phyloP scores from a whole-genome alignment of 2,888 invertebrate species.

The Papilio protenor region DNA sequence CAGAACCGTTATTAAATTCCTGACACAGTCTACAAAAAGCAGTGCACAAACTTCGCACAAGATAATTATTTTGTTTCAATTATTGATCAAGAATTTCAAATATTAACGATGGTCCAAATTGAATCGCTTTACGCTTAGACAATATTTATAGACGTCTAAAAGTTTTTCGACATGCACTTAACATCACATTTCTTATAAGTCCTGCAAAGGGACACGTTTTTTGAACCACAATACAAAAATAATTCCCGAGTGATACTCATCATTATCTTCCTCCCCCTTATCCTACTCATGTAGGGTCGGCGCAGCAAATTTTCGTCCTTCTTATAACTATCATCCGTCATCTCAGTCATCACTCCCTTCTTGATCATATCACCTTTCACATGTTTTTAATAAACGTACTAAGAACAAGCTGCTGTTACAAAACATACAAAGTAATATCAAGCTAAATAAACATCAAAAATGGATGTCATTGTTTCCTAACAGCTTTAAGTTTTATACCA shows the following conservation, averaged over 20 bases:
- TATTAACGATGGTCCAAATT: neutral
- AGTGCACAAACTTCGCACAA: neutral
- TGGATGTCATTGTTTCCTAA: neutral
- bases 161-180: too few relatives aligned
- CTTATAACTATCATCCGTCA: too few relatives aligned
- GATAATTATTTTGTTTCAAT: neutral
- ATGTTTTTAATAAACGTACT: slow-evolving; percentile 11
- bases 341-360: too few relatives aligned
- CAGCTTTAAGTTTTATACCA: slow-evolving; percentile 25
- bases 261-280: too few relatives aligned
- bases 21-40: slow-evolving; percentile 30
- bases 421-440: slow-evolving; percentile 2
- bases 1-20: slow-evolving; percentile 40
- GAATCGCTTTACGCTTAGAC: neutral
- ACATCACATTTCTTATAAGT: too few relatives aligned
- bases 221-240: neutral
- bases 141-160: too few relatives aligned
- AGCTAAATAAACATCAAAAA: slow-evolving; percentile 13
- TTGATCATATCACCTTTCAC: too few relatives aligned
- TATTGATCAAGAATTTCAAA: neutral
- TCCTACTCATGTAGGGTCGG: too few relatives aligned
- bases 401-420: slow-evolving; percentile 23
- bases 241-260: neutral
- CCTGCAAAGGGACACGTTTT: too few relatives aligned
- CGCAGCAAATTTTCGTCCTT: too few relatives aligned